Base-by-base conservation (phyloP, 2,888 invertebrate species). In the Meganola albula region DNA sequence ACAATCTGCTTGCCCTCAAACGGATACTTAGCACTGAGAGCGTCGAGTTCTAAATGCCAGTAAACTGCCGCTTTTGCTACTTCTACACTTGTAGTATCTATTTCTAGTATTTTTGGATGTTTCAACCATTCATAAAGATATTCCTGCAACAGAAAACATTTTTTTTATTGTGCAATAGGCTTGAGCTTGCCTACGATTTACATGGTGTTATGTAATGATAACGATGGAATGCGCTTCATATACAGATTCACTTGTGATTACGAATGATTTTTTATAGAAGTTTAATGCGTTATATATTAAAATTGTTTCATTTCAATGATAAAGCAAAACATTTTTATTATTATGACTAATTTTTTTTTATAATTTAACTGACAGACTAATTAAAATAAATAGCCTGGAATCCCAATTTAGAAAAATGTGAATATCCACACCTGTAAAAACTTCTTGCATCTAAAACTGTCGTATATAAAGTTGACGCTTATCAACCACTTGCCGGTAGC, bases 1-100 rank as follows among this genome's bases (percentile, higher is more conserved):
- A 84, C 82, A 5, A 85, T 69, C 47, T 84, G 84, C 43, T 82
- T 84, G 1, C 85, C 84, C 53, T 85, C 83, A 27, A 85, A 85
- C 0, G 85, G 84, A 31, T 59, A 74, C 40, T 70, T 75, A 0
- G 76, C 65, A 24, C 61, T 63, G 1, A 65, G 58, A 0, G 63
- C 63, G 31, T 72, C 64, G 3, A 84, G 58, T 43, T 80, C 78
- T 16, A 63, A 45, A 20, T 78, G 83, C 85, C 85, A 85, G 44
- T 66, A 79, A 0, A 78, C 74, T 3, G 83, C 82, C n/a, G 84
- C 79, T 34, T 80, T 78, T 1, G 84, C 72, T 1, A 84, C 75
- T 48, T 85, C 85, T 6, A 79, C 72, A 29, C 82, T 83, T 3
- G 85, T 83, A 21, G 64, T 68, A 37, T 84, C 84, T 22, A 84